Percentiles rank a stretch among this genome's conserved stretches.
phyloP scores from a whole-genome alignment of 2,113 vertebrate genomes.

The Lepus americanus region DNA sequence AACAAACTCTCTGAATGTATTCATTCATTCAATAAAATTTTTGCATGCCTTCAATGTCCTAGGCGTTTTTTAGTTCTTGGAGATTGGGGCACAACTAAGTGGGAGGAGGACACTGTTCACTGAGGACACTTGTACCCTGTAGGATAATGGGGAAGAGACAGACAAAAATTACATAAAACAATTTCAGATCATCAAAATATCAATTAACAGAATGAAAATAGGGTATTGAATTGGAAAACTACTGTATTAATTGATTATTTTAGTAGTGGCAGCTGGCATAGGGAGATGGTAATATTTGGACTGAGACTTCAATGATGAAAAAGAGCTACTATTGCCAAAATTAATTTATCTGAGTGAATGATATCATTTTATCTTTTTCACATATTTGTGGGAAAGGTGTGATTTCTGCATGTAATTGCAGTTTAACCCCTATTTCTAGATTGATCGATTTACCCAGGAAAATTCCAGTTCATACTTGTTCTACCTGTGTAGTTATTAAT shows the following conservation, averaged over 20 bases:
- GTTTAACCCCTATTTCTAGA: conserved; percentile 50
- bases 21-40: conserved; percentile 62
- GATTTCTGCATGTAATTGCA: conserved; percentile 79
- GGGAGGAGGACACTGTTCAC: background rate
- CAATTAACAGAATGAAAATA: conserved; percentile 25
- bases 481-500: conserved; percentile 66
- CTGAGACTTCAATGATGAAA: background rate
- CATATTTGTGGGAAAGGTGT: conserved; percentile 63
- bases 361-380: conserved; percentile 65
- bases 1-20: conserved; percentile 69
- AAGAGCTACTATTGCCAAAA: conserved; percentile 54
- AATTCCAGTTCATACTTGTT: conserved; percentile 56
- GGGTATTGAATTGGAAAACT: background rate
- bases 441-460: conserved; percentile 46
- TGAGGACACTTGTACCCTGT: background rate
- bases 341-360: conserved; percentile 39
- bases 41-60: conserved; percentile 60
- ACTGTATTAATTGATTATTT: background rate
- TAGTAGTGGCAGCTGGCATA: background rate
- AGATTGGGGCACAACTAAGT: background rate
- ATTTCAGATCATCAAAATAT: conserved; percentile 14
- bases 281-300: background rate
- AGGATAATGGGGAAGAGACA: background rate
- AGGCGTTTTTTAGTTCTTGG: conserved; percentile 52
- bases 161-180: background rate